phyloP scores from a whole-genome alignment of 2,888 invertebrate species.

The Tuberolachnus salignus region DNA sequence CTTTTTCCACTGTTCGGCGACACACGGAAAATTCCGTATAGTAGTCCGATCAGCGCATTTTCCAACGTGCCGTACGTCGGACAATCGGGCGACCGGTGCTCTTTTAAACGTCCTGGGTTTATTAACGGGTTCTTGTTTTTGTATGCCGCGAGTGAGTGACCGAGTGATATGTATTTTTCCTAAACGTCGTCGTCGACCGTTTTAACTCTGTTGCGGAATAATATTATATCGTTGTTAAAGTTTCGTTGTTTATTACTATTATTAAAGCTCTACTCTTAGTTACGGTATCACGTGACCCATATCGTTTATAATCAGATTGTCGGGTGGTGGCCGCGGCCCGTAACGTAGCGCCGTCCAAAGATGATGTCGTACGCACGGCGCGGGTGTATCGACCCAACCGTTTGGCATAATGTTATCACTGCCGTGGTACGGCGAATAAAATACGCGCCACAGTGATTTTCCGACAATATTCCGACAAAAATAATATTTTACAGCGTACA shows the following conservation, averaged over 20 bases:
- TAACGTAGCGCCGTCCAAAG: conserved; percentile 5
- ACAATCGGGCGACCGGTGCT: not conserved
- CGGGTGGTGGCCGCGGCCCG: not conserved
- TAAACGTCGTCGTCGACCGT: no score
- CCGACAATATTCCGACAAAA: conserved; percentile 9
- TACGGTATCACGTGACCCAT: conserved; percentile 7
- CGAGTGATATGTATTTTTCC: no score
- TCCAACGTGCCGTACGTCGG: conserved; percentile 36
- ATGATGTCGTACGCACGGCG: not conserved
- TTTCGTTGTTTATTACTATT: no score
- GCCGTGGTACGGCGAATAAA: not conserved
- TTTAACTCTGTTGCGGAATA: no score
- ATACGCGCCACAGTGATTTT: conserved; percentile 12
- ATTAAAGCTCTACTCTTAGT: no score
- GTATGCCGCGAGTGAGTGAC: no score
- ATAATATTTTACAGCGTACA: not conserved
- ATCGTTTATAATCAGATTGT: not conserved
- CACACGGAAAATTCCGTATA: conserved; percentile 28
- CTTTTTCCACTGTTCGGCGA: conserved; percentile 16
- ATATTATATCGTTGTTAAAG: no score
- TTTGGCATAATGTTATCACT: not conserved
- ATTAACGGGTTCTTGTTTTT: no score
- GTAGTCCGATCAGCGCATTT: conserved; percentile 48
- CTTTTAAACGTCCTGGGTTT: not conserved
- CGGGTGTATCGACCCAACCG: conserved; percentile 21